Evolutionary conservation across 2,888 invertebrate species (phyloP).

Genomic region (Cephalotes varians): DNA sequence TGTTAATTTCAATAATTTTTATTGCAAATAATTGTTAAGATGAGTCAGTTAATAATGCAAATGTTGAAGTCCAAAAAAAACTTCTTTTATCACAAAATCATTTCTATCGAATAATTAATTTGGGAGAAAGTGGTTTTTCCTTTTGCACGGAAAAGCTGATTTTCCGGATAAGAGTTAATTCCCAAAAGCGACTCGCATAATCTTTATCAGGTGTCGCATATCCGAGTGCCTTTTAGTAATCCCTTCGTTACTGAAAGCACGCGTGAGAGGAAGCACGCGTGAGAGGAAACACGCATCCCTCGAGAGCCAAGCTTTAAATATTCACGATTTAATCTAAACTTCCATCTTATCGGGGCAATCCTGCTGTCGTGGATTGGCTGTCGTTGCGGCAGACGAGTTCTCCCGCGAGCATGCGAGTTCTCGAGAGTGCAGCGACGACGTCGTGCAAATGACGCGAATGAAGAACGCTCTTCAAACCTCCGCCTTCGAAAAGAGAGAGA

Average conservation of each 20-base stretch:
- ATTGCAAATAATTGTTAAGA: background rate
- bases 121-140: slow-evolving; percentile 1
- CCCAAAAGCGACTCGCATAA: slow-evolving; percentile 73
- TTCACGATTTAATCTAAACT: slow-evolving; percentile 81
- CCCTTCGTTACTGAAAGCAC: slow-evolving; percentile 29
- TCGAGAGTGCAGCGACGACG: slow-evolving; percentile 21
- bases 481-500: background rate
- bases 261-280: slow-evolving; percentile 9
- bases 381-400: slow-evolving; percentile 34
- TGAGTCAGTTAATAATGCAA: background rate
- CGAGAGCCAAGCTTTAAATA: slow-evolving; percentile 73
- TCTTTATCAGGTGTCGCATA: slow-evolving; percentile 60
- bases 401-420: slow-evolving; percentile 36
- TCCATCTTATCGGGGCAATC: slow-evolving; percentile 77
- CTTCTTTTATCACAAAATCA: background rate
- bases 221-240: slow-evolving; percentile 21
- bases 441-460: slow-evolving; percentile 24
- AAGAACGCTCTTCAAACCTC: slow-evolving; percentile 38
- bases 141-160: slow-evolving; percentile 8
- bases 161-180: slow-evolving; percentile 62
- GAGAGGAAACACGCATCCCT: slow-evolving; percentile 20
- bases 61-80: background rate
- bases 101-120: slow-evolving; percentile 25
- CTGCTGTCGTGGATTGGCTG: slow-evolving; percentile 65
- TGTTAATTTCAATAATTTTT: background rate